phyloP scores from a whole-genome alignment of 2,113 vertebrate species.

The Dipodomys spectabilis region DNA sequence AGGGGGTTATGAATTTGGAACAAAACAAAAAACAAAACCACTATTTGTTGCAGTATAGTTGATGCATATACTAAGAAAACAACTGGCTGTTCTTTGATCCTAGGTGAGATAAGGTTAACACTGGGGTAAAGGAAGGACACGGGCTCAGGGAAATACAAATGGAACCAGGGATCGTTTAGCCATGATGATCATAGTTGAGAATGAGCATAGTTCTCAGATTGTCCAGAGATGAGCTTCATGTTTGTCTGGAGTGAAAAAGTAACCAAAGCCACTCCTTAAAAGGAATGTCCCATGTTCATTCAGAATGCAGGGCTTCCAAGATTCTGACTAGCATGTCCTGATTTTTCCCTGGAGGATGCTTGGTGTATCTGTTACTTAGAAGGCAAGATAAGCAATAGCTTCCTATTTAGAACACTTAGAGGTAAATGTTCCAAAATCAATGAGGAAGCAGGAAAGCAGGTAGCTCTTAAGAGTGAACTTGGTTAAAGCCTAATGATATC shows the following conservation, averaged over 20 bases:
- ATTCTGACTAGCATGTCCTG: not conserved
- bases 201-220: not conserved
- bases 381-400: constrained; percentile 41
- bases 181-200: not conserved
- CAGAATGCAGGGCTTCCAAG: not conserved
- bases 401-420: constrained; percentile 49
- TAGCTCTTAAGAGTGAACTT: constrained; percentile 36
- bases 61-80: not conserved
- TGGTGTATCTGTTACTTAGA: not conserved
- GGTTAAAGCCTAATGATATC: not conserved
- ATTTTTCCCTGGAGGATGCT: not conserved
- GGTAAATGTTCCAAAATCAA: constrained; percentile 61
- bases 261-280: not conserved
- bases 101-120: not conserved
- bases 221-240: not conserved
- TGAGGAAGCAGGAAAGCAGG: constrained; percentile 13
- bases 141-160: not conserved
- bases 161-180: not conserved
- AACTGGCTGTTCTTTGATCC: not conserved
- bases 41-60: not conserved
- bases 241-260: not conserved
- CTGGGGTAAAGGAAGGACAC: not conserved
- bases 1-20: not conserved
- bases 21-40: not conserved
- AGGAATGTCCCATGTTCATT: not conserved